Evolutionary conservation across 1,140 invertebrate species (phyloP).

Genomic region (Trichomalopsis sarcophagae): DNA sequence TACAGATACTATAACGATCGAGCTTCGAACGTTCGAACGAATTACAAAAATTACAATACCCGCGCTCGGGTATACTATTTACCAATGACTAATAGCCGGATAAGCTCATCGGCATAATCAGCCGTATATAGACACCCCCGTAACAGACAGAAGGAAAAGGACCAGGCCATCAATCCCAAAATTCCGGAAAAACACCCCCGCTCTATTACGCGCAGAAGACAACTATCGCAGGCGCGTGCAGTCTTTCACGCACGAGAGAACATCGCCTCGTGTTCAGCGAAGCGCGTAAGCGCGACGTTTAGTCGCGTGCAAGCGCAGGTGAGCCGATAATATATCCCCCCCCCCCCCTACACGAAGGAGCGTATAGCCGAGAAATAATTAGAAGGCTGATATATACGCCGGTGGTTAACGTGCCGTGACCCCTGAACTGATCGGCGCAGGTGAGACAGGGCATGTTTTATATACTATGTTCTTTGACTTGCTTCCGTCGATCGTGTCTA

Average conservation of each 20-base stretch:
- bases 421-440: conserved; percentile 41
- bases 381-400: background rate
- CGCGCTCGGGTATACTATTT: too few species aligned
- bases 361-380: conserved; percentile 60
- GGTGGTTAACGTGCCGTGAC: conserved; percentile 62
- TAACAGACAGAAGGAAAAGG: background rate
- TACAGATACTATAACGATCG: too few species aligned
- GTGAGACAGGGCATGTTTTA: conserved; percentile 9
- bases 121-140: background rate
- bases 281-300: conserved; percentile 58
- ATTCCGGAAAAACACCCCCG: background rate
- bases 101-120: background rate
- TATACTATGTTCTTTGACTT: background rate
- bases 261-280: background rate
- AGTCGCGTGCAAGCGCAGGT: conserved; percentile 50
- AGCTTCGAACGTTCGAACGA: too few species aligned
- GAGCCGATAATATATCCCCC: background rate
- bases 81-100: background rate
- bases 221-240: too few species aligned
- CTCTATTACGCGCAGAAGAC: background rate
- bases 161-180: background rate
- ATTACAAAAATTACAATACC: too few species aligned
- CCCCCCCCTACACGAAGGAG: background rate
- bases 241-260: background rate
- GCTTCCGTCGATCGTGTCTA: too few species aligned